Base-by-base conservation (phyloP, 2,888 invertebrate genomes). In the Hydroisotoma schaefferi region DNA sequence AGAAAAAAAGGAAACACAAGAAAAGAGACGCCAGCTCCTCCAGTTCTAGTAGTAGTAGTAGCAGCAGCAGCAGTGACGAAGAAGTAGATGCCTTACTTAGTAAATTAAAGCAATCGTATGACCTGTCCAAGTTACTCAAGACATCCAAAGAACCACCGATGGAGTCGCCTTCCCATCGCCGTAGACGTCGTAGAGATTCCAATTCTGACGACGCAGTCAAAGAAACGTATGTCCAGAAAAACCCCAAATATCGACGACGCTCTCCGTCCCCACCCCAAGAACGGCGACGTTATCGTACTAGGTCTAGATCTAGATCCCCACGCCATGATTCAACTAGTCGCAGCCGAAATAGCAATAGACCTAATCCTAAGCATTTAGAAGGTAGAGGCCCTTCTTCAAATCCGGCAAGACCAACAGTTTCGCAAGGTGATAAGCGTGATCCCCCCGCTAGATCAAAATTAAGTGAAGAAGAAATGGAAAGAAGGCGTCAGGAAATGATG, bases 401-500 rank as follows among this genome's bases (percentile, higher is more conserved):
- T n/a, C n/a, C n/a, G n/a, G n/a, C n/a, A n/a, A n/a, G n/a, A n/a
- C n/a, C n/a, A n/a, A n/a, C n/a, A n/a, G n/a, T n/a, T n/a, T n/a
- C n/a, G n/a, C n/a, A n/a, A n/a, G n/a, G n/a, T n/a, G n/a, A n/a
- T n/a, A n/a, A n/a, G n/a, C n/a, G n/a, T n/a, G n/a, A 40, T 5
- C 40, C 40, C n/a, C 40, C 40, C 15, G 8, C n/a, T 18, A 40
- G 40, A 20, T 4, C 5, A 20, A 26, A 63, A 33, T 26, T 73
- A 23, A 71, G 65, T 15, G 83, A 83, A 56, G 81, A 81, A 63
- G 88, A 90, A 74, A 85, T 84, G 70, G 87, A 91, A 74, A 80
- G 80, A 59, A 82, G 83, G 43, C 81, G 87, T 46, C 81, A 80
- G 51, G 90, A 88, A 77, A 94, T 94, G 94, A 85, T 86, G 81